These are phyloP conservation scores for Drosophila prosaltans DNA, from an alignment of 1,140 invertebrate genomes.

Conservation along the genomic window DNA sequence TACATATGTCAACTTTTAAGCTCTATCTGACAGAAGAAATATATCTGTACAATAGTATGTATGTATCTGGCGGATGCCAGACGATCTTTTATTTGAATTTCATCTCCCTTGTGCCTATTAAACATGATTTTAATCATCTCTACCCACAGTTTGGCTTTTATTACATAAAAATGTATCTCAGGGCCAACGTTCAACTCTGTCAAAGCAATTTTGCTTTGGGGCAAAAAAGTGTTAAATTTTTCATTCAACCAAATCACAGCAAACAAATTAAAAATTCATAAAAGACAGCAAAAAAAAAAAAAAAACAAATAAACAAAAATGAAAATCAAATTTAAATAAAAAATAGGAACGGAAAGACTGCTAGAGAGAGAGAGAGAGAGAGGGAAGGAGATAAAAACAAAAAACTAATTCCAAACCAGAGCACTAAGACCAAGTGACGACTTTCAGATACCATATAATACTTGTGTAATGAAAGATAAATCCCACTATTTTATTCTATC, in stretches of 20 bases:
- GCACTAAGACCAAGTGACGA: not conserved
- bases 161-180: slow-evolving; percentile 8
- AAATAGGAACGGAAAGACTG: slow-evolving; percentile 24
- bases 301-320: slow-evolving; percentile 32
- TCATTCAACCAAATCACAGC: slow-evolving; percentile 46
- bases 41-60: too few relatives aligned
- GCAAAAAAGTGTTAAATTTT: slow-evolving; percentile 55
- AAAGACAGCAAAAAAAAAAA: slow-evolving; percentile 27
- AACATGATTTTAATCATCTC: not conserved
- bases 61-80: too few relatives aligned
- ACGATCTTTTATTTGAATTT: too few relatives aligned
- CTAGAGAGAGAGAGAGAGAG: slow-evolving; percentile 8
- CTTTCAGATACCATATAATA: slow-evolving; percentile 1
- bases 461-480: not conserved
- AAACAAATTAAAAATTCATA: slow-evolving; percentile 77
- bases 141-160: not conserved
- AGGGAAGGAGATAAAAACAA: too few relatives aligned
- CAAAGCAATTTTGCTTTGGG: slow-evolving; percentile 35
- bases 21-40: too few relatives aligned
- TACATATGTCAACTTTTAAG: too few relatives aligned
- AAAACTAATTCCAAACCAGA: slow-evolving; percentile 25
- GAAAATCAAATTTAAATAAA: slow-evolving; percentile 55
- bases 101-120: not conserved
- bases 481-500: too few relatives aligned
- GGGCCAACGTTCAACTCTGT: slow-evolving; percentile 7